Percentiles rank a stretch among this genome's conserved stretches.
These are phyloP conservation scores for Caprella mutica DNA, from an alignment of 2,888 invertebrate species.

Conservation along the genomic window DNA sequence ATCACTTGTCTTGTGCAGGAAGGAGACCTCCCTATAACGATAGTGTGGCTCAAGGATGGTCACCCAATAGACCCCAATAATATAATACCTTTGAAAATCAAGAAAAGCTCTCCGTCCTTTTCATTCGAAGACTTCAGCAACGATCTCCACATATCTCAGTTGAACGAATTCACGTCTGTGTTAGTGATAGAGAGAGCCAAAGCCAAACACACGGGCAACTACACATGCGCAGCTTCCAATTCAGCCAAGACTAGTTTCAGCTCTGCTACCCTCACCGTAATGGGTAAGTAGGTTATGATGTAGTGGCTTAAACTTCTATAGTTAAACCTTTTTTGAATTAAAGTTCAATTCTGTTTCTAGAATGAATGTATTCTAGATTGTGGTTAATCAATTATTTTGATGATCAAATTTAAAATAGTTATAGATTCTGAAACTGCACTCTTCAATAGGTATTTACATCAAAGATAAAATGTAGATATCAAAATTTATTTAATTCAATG, in stretches of 20 bases:
- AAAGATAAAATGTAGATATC: too few species aligned
- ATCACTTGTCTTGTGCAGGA: slow-evolving; percentile 27
- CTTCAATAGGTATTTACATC: too few species aligned
- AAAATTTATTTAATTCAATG: too few species aligned
- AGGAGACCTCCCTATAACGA: slow-evolving; percentile 25
- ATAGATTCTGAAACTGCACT: too few species aligned
- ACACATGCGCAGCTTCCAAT: slow-evolving; percentile 47
- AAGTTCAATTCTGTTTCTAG: too few species aligned
- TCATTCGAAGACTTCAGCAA: too few species aligned
- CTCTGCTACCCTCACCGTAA: slow-evolving; percentile 45
- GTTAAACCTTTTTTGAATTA: too few species aligned
- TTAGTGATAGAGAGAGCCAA: slow-evolving; percentile 46
- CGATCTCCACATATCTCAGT: slow-evolving; percentile 35
- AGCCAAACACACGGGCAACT: slow-evolving; percentile 46
- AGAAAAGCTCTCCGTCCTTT: too few species aligned
- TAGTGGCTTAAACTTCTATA: background rate
- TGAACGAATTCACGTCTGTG: slow-evolving; percentile 40
- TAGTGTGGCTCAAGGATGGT: slow-evolving; percentile 24
- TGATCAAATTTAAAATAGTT: too few species aligned
- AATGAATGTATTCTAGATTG: too few species aligned
- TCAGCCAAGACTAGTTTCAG: slow-evolving; percentile 43
- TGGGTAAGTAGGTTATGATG: slow-evolving; percentile 13
- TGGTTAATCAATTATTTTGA: too few species aligned
- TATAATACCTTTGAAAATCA: too few species aligned
- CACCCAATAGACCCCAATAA: slow-evolving; percentile 15